Percentiles rank a stretch among this genome's conserved stretches.
These are phyloP conservation scores for Oryctes rhinoceros DNA, from an alignment of 1,140 invertebrate species.

Conservation along the genomic window DNA sequence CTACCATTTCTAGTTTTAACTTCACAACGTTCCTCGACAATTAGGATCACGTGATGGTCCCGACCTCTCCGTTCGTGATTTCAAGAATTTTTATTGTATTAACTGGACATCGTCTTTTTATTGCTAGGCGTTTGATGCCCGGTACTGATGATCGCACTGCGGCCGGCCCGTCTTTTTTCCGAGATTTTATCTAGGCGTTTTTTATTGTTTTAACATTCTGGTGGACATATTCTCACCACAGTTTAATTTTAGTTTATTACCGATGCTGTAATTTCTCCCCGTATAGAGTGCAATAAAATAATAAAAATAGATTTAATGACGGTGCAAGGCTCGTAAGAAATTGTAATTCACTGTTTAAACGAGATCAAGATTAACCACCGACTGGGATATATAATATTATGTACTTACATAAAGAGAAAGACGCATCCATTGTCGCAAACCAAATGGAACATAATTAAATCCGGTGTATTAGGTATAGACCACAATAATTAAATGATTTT, in stretches of 20 bases:
- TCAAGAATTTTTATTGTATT: constrained; percentile 37
- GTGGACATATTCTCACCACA: constrained; percentile 35
- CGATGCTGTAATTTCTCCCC: constrained; percentile 33
- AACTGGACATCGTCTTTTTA: constrained; percentile 30
- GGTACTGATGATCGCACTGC: constrained; percentile 21
- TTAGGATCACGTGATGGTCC: neutral
- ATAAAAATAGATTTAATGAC: constrained; percentile 38
- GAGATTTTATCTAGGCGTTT: constrained; percentile 36
- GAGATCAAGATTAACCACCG: constrained; percentile 35
- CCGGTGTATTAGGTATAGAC: no score
- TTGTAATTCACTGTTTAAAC: constrained; percentile 29
- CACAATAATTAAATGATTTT: no score
- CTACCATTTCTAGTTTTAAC: no score
- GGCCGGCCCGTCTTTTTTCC: neutral
- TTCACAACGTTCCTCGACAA: neutral
- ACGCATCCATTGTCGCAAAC: no score
- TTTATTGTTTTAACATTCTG: constrained; percentile 35
- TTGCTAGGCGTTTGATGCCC: constrained; percentile 27
- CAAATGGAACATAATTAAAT: no score
- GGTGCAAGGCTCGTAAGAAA: constrained; percentile 23
- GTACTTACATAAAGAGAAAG: no score
- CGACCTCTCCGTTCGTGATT: constrained; percentile 3
- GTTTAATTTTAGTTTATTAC: constrained; percentile 37
- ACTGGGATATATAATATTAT: neutral
- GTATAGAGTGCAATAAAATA: constrained; percentile 32